Evolutionary conservation across 1,140 invertebrate genomes (phyloP), one percentile per base, ranked within the genome.

Genomic region (Magallana gigas): DNA sequence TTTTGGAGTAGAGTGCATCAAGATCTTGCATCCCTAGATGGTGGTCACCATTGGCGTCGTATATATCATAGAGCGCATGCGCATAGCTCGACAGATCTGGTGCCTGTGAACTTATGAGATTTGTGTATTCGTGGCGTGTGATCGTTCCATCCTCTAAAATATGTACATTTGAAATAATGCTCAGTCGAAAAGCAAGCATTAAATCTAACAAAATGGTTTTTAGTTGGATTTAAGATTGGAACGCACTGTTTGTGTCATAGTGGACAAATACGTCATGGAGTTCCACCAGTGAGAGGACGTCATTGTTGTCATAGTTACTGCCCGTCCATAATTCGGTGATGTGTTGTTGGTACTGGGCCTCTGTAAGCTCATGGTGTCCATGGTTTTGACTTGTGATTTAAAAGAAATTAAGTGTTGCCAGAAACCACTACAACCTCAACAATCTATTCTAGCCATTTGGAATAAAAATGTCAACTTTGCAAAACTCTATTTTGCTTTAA

Each of bases 31-130:
- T 16, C 0, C 81, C 76, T 8, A 89, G 76, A 80, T 87, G 86
- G 36, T 89, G 88, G 57, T 89, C 88, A 12, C 60, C 57, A 56
- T 89, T 84, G 23, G 87, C 88, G 56, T 89, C 88, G 60, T 87
- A 89, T 12, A 83, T 84, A 56, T 89, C 86, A 84, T 81, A 89
- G 5, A 89, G 80, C 12, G 62, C 85, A 36, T 89, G 84, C 8
- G 84, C 59, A 12, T 86, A 80, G 56, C 62, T 59, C 56, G 62
- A 80, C 23, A 89, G 80, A 76, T 83, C 86, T 6, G 86, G 86
- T 8, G 85, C 84, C 11, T 83, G 11, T 1, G 57, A 76, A 7
- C 84, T 83, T 3, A 87, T 68, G 29, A 85, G 62, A n/a, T 8
- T 59, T 9, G 85, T 87, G 62, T 89, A 89, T 29, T 89, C 88